Conservation (phyloP, 2,888 invertebrate genomes). For the Pinctada fucata region DNA sequence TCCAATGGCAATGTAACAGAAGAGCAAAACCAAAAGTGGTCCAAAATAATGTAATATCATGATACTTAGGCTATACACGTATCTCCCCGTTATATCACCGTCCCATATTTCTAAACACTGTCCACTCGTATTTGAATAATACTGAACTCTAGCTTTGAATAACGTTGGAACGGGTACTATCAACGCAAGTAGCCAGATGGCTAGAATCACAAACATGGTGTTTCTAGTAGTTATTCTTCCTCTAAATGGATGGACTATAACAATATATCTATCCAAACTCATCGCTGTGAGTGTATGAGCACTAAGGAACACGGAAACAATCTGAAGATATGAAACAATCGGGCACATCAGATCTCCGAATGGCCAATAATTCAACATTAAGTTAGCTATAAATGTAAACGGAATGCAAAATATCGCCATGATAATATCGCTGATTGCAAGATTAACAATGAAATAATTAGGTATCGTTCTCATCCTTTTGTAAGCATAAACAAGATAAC, state of each 20-base stretch:
- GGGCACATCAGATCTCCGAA: constrained; percentile 90
- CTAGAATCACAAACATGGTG: constrained; percentile 84
- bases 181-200: constrained; percentile 87
- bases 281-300: constrained; percentile 94
- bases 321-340: constrained; percentile 88
- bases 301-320: constrained; percentile 82
- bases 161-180: constrained; percentile 89
- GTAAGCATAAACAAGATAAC: constrained; percentile 89
- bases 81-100: constrained; percentile 46
- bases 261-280: constrained; percentile 92
- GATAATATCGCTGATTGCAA: constrained; percentile 77
- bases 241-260: constrained; percentile 91
- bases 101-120: constrained; percentile 65
- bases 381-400: constrained; percentile 84
- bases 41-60: constrained; percentile 89
- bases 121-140: constrained; percentile 53
- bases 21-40: constrained; percentile 87
- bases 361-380: constrained; percentile 90
- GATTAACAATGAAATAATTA: constrained; percentile 81
- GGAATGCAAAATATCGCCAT: constrained; percentile 78
- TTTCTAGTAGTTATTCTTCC: constrained; percentile 87
- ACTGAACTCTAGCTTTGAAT: constrained; percentile 82
- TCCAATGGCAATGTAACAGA: constrained; percentile 91
- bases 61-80: constrained; percentile 86
- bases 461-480: constrained; percentile 94